Conservation (phyloP, 2,797 vertebrate species). For the Neoniphon sammara region DNA sequence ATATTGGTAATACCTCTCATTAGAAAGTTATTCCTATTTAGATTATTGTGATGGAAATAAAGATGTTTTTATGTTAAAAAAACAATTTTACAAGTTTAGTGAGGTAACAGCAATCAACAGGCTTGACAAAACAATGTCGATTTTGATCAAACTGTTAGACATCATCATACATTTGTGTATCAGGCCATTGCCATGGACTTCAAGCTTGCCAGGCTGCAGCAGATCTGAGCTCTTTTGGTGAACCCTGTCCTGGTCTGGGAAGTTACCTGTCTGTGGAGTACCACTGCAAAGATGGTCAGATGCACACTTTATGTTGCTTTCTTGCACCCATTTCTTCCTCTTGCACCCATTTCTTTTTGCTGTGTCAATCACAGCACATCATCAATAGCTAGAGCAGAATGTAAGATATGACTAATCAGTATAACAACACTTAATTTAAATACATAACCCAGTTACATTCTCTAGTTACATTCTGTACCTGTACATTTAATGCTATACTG, state of each 20-base stretch:
- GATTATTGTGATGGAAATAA: slow-evolving; percentile 6
- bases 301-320: background rate
- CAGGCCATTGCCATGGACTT: slow-evolving; percentile 90
- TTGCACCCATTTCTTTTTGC: background rate
- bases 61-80: background rate
- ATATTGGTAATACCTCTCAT: background rate
- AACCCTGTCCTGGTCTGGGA: slow-evolving; percentile 87
- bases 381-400: background rate
- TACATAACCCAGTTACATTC: too few species aligned
- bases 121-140: background rate
- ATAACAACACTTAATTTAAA: too few species aligned
- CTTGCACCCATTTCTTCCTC: background rate
- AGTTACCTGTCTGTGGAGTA: slow-evolving; percentile 93
- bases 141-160: background rate
- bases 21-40: background rate
- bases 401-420: background rate
- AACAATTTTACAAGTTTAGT: background rate
- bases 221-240: slow-evolving; percentile 85
- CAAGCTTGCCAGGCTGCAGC: slow-evolving; percentile 90
- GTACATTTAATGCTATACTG: too few species aligned
- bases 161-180: slow-evolving; percentile 8
- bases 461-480: too few species aligned
- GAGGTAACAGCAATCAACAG: background rate
- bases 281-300: slow-evolving; percentile 91
- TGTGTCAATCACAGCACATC: background rate